Base-by-base conservation (phyloP, 2,888 invertebrate genomes). In the Thymelicus acteon region DNA sequence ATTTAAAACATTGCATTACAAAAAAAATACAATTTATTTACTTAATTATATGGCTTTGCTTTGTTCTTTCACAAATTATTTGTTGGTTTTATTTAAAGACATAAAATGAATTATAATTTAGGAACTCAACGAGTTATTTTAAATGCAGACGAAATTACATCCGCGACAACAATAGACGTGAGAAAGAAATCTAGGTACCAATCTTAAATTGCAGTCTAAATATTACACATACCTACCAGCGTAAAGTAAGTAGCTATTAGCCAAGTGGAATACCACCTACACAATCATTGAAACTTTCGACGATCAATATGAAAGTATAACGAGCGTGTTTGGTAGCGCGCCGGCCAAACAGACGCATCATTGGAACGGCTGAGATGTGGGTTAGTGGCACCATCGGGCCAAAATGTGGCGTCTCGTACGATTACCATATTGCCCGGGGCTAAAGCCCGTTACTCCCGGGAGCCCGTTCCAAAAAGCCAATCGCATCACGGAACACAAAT, bases 301-400 rank as follows among this genome's bases (percentile, higher is more conserved):
- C 87, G 84, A 89, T 90, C 87, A 82, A 89, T 88, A 86, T 85
- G 91, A 92, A 92, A 92, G 92, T 92, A 89, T 90, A 90, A 89
- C 90, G 87, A 90, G 88, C 86, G 87, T 90, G 85, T 90, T 90
- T 86, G 87, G 85, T 85, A 88, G 85, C 86, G 84, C 83, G 84
- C 82, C 88, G 89, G 87, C 87, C 89, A 86, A 88, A 85, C 86
- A 87, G 88, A 85, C 87, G 85, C 87, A 90, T 91, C 91, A 88
- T 87, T 84, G 86, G 84, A 80, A 79, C 77, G 80, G 75, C 76
- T 78, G 85, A 88, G 89, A 93, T 92, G 92, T 92, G 84, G 93
- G 93, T 93, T 89, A 93, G 92, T 93, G 78, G 92, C 85, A 89
- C 88, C 79, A 73, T 61, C 74, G 75, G 75, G 76, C 77, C 64